Evolutionary conservation across 2,888 invertebrate species (phyloP).

Genomic region (Phyllotreta striolata): DNA sequence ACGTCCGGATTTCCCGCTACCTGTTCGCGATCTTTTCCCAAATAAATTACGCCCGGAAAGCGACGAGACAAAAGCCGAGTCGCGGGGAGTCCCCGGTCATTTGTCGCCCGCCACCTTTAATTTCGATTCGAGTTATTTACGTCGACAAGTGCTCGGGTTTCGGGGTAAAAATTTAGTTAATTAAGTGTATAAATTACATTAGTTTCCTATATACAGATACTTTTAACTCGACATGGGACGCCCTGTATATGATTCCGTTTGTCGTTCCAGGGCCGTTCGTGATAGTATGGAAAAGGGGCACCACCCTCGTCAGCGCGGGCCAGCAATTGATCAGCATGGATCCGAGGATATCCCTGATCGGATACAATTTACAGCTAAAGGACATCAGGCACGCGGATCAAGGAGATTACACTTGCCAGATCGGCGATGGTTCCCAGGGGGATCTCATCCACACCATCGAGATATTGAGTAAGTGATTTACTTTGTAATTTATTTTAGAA

Average conservation of each 20-base stretch:
- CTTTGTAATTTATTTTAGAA: neutral
- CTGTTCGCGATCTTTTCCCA: slow-evolving; percentile 10
- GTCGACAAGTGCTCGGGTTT: too few relatives aligned
- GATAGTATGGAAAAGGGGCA: slow-evolving; percentile 65
- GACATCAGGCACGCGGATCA: slow-evolving; percentile 65
- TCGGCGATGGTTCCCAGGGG: slow-evolving; percentile 64
- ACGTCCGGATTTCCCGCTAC: slow-evolving; percentile 10
- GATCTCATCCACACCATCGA: slow-evolving; percentile 67
- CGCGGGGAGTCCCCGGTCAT: neutral
- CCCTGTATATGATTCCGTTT: too few relatives aligned
- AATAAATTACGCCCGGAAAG: slow-evolving; percentile 4
- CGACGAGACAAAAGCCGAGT: neutral
- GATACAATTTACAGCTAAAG: slow-evolving; percentile 64
- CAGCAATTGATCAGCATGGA: slow-evolving; percentile 65
- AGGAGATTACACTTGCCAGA: slow-evolving; percentile 67
- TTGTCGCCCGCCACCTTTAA: too few relatives aligned
- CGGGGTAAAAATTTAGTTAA: too few relatives aligned
- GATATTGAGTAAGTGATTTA: slow-evolving; percentile 63
- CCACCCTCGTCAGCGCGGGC: slow-evolving; percentile 64
- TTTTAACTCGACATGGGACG: too few relatives aligned
- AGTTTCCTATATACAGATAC: too few relatives aligned
- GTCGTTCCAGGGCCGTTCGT: slow-evolving; percentile 63
- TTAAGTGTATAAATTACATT: too few relatives aligned
- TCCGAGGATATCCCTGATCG: slow-evolving; percentile 61
- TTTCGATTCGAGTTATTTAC: too few relatives aligned